Conservation (phyloP, 2,797 vertebrate genomes). For the Melopsittacus undulatus region DNA sequence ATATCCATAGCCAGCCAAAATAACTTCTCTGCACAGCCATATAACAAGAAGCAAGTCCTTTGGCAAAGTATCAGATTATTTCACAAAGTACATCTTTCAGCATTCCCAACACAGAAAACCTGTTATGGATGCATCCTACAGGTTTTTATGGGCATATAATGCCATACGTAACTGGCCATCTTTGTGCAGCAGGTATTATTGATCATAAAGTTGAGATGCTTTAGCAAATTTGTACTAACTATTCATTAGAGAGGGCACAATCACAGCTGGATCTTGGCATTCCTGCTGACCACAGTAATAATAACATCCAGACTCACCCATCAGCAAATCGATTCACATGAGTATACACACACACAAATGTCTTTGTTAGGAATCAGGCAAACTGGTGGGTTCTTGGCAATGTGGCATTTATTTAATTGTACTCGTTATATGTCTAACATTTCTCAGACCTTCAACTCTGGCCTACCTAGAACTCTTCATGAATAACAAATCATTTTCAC, state of each 20-base stretch:
- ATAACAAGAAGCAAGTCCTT: not conserved
- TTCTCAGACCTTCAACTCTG: not conserved
- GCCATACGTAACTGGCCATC: not conserved
- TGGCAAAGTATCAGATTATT: not conserved
- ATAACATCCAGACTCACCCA: not conserved
- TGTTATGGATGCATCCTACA: not conserved
- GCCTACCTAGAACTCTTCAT: not conserved
- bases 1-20: not conserved
- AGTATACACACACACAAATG: not conserved
- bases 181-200: not conserved
- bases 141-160: not conserved
- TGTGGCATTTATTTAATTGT: not conserved
- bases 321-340: fast-evolving
- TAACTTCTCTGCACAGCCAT: not conserved
- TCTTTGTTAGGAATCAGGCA: not conserved
- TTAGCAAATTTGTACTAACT: not conserved
- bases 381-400: not conserved
- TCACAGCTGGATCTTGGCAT: not conserved
- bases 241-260: not conserved
- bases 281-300: not conserved
- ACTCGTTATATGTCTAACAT: not conserved
- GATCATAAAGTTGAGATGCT: not conserved
- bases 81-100: not conserved
- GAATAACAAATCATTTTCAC: not conserved
- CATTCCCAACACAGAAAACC: not conserved